Evolutionary conservation across 2,113 vertebrate species (phyloP).

Genomic region (Corvus moneduloides): DNA sequence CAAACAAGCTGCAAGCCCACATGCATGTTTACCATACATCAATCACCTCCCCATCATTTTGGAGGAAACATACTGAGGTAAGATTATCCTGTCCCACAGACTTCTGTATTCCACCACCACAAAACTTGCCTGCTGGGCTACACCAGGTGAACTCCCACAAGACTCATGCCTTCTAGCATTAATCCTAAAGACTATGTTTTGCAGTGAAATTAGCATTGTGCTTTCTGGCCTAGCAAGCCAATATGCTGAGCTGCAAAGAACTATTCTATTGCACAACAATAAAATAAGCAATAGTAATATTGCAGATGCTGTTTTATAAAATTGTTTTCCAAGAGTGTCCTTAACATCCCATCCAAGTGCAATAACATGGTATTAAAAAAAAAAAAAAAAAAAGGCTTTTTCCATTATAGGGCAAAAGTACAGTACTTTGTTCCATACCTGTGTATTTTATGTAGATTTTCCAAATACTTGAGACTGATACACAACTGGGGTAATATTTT

Average conservation of each 20-base stretch:
- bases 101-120: neutral
- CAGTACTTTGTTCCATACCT: neutral
- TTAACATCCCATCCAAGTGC: neutral
- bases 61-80: neutral
- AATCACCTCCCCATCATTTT: neutral
- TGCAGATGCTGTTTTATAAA: neutral
- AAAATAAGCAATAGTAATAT: neutral
- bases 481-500: neutral
- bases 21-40: neutral
- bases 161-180: neutral
- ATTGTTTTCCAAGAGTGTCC: neutral
- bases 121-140: neutral
- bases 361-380: neutral
- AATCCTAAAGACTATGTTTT: neutral
- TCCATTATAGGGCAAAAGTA: neutral
- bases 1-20: neutral
- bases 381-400: rapidly evolving
- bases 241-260: neutral
- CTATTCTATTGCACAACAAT: neutral
- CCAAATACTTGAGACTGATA: neutral
- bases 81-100: neutral
- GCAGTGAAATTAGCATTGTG: neutral
- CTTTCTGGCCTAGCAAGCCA: neutral
- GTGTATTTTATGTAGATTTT: neutral
- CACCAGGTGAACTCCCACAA: neutral